Conservation (phyloP, 1,140 invertebrate genomes). For the Drosophila aff. region DNA sequence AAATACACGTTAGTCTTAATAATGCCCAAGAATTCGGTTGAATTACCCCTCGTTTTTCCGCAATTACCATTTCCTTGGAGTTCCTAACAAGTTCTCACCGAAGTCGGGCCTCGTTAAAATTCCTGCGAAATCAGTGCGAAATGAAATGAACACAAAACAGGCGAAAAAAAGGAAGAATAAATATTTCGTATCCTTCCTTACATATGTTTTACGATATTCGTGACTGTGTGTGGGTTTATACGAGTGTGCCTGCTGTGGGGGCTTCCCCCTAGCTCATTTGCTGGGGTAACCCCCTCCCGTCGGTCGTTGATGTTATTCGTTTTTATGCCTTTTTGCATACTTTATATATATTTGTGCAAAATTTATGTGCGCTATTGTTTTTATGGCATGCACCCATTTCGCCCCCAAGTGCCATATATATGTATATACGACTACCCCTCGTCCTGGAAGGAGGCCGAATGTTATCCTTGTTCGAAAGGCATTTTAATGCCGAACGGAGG, state of each 20-base stretch:
- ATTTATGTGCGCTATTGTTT: conserved; percentile 85
- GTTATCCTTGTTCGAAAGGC: conserved; percentile 71
- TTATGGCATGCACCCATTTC: conserved; percentile 84
- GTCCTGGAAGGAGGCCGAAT: conserved; percentile 57
- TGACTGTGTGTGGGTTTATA: conserved; percentile 21
- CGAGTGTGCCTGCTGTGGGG: conserved; percentile 13
- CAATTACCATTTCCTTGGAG: conserved; percentile 8
- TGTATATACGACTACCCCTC: conserved; percentile 7
- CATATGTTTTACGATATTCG: conserved; percentile 74
- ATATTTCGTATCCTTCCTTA: conserved; percentile 55
- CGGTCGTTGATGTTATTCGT: conserved; percentile 44
- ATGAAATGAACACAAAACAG: conserved; percentile 33
- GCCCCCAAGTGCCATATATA: conserved; percentile 61
- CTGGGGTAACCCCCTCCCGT: not conserved
- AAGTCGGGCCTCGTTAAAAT: conserved; percentile 71
- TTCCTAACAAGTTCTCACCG: not conserved
- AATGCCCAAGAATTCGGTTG: not conserved
- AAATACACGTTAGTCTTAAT: not conserved
- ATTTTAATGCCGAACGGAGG: conserved; percentile 42
- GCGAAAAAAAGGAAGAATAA: conserved; percentile 20
- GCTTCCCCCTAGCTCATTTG: conserved; percentile 30
- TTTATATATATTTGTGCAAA: conserved; percentile 79
- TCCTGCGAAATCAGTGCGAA: conserved; percentile 67
- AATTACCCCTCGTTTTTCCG: not conserved
- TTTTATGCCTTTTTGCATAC: conserved; percentile 83